Conservation (phyloP, 2,113 vertebrate species). For the Heptranchias perlo region DNA sequence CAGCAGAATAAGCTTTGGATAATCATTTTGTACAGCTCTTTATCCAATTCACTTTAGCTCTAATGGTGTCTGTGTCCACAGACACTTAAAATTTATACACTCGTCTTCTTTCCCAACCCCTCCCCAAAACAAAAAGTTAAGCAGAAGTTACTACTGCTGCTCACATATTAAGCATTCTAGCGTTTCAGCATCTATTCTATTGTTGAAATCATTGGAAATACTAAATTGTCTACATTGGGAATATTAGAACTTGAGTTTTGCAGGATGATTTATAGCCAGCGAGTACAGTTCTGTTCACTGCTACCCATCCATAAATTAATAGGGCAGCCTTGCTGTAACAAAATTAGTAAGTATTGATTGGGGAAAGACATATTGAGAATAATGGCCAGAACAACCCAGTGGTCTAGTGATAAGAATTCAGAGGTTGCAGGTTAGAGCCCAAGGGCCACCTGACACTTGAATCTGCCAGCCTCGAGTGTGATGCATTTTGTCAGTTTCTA, state of each 20-base stretch:
- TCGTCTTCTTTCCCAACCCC: background rate
- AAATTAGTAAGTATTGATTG: conserved; percentile 33
- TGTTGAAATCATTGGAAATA: background rate
- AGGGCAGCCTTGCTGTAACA: background rate
- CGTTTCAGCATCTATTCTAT: background rate
- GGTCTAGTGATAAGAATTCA: conserved; percentile 24
- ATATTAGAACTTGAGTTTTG: background rate
- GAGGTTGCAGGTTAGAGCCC: conserved; percentile 35
- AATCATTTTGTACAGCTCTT: conserved; percentile 38
- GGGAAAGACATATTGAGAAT: conserved; percentile 26
- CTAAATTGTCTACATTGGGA: background rate
- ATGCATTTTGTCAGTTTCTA: conserved; percentile 31
- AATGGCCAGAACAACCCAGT: background rate
- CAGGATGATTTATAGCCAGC: background rate
- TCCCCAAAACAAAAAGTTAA: conserved; percentile 4
- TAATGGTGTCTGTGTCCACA: conserved; percentile 31
- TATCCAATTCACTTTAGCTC: conserved; percentile 34
- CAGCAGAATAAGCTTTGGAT: conserved; percentile 36
- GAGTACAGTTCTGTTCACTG: conserved; percentile 6
- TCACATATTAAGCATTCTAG: background rate
- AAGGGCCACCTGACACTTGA: conserved; percentile 33
- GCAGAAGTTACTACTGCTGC: background rate
- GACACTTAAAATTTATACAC: conserved; percentile 6
- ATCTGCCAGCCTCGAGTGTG: background rate
- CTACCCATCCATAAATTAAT: background rate